A percentile compares a stretch with the other conserved stretches of the same genome.
Conservation (phyloP, 2,113 vertebrate genomes). For the Coturnix japonica region DNA sequence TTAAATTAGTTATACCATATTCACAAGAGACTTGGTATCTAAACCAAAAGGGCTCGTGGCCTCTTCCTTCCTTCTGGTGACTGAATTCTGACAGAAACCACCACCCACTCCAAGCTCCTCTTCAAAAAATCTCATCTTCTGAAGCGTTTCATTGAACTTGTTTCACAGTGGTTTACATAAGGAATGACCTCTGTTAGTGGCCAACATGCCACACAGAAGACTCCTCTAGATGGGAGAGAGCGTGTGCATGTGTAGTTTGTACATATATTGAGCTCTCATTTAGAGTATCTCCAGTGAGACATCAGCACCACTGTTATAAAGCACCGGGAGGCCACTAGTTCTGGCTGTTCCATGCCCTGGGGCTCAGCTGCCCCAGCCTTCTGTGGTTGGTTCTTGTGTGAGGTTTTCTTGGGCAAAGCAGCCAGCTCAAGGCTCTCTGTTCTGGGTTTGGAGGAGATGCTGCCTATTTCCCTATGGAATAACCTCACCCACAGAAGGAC, state of each 20-base stretch:
- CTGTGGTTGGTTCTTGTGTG: background rate
- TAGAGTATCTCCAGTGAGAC: background rate
- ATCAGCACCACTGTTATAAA: background rate
- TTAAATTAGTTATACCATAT: background rate
- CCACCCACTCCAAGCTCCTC: background rate
- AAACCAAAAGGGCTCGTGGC: background rate
- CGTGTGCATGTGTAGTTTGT: background rate
- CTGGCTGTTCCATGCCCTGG: background rate
- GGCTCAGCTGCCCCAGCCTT: conserved; percentile 9
- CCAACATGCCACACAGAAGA: background rate
- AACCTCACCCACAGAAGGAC: conserved; percentile 42
- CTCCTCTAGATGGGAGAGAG: background rate
- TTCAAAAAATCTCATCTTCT: background rate
- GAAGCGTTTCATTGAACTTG: background rate
- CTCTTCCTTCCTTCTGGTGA: background rate
- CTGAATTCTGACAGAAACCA: background rate
- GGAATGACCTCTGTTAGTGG: background rate
- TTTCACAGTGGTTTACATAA: background rate
- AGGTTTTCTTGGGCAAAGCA: conserved; percentile 41
- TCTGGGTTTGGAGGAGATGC: conserved; percentile 5
- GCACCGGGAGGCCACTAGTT: background rate
- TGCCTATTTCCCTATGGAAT: conserved; percentile 36
- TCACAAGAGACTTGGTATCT: background rate
- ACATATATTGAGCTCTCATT: fast-evolving
- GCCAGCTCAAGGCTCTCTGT: conserved; percentile 23